Conservation (phyloP, 2,113 vertebrate genomes). For the Dermatemys mawii region DNA sequence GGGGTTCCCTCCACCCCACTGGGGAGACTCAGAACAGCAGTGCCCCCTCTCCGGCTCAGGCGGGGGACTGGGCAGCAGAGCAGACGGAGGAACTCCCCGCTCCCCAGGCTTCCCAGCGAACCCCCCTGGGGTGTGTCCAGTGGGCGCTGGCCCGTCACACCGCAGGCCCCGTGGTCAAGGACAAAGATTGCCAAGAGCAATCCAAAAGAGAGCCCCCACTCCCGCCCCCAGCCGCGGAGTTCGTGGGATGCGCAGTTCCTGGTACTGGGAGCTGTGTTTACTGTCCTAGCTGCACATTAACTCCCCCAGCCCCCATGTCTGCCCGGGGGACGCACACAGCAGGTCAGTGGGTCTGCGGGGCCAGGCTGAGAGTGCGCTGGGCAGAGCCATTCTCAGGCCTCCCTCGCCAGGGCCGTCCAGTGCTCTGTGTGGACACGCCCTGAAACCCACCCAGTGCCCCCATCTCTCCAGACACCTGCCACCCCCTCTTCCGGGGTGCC, state of each 20-base stretch:
- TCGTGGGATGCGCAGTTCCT: conserved; percentile 60
- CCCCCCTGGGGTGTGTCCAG: background rate
- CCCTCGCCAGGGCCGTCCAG: background rate
- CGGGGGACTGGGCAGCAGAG: background rate
- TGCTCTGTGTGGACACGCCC: background rate
- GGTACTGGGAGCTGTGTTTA: conserved; percentile 28
- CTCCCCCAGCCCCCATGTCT: background rate
- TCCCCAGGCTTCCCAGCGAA: rapidly evolving
- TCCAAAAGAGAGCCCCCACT: background rate
- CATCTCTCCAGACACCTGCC: background rate
- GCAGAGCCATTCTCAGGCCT: background rate
- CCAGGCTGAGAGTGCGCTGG: background rate
- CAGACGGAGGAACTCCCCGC: too few relatives aligned
- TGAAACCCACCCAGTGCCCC: background rate
- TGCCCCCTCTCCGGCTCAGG: too few relatives aligned
- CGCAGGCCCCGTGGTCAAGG: rapidly evolving
- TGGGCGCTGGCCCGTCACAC: rapidly evolving
- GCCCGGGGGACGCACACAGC: background rate
- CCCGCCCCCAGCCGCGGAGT: background rate
- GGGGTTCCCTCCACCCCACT: too few relatives aligned
- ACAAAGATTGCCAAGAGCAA: background rate
- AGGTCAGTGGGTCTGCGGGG: background rate
- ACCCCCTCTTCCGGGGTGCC: background rate
- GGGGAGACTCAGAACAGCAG: rapidly evolving
- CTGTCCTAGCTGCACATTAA: conserved; percentile 11